Base-by-base conservation (phyloP, 2,113 vertebrate species). In the Ochotona princeps region DNA sequence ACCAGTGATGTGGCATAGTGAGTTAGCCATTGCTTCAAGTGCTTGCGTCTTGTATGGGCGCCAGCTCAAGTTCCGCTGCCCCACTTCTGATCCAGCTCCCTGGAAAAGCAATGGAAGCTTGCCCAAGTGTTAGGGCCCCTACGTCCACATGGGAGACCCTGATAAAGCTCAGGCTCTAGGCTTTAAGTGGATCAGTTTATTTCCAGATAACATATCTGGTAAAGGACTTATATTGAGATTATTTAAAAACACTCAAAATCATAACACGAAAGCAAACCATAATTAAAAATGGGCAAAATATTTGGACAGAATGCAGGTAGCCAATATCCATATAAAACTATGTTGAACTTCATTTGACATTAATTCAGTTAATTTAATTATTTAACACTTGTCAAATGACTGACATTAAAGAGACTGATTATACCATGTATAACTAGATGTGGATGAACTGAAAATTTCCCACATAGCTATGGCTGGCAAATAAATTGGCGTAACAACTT, bases 181-280 rank as follows among this genome's bases (percentile, higher is more conserved):
- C 54, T 57, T 57, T 12, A 57, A 66, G 67, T 25, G 25, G 47
- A 30, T 75, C 30, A 78, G n/a, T 83, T 47, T 93, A 44, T 83
- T 49, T 79, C 25, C 5, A 83, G 67, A 74, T 83, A 21, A 44
- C 9, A 63, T 79, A 74, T 47, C 21, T 66, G 35, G 7, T 72
- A 54, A 54, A 79, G 15, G 72, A 74, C 66, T 83, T 79, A 2
- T 49, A 80, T 83, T 14, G 17, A 84, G 74, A 87, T 79, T 82
- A 76, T 83, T 26, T 83, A n/a, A 84, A 90, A 81, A n/a, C 6
- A 93, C 17, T 79, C 32, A 80, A 74, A 75, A 79, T 15, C 9
- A 61, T 61, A 83, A 65, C 66, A 86, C 63, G 65, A 51, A 83
- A 51, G 67, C 18, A 91, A 76, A 66, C 7, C 47, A 14, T 25